Evolutionary conservation across 2,113 vertebrate species (phyloP), one percentile per base, ranked within the genome.

Genomic region (Fulica atra): DNA sequence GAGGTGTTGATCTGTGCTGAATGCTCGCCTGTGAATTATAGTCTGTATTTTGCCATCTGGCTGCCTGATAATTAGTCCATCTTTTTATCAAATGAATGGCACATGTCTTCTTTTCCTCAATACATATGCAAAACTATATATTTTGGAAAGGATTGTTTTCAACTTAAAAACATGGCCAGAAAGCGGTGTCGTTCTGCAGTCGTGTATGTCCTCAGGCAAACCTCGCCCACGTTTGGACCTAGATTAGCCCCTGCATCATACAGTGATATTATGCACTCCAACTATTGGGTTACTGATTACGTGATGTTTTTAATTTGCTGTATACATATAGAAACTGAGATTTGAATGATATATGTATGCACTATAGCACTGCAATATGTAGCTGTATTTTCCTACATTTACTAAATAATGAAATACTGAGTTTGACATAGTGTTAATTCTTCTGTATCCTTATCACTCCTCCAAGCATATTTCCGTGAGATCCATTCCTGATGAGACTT

Each of bases 1-100:
- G 88, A 95, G 93, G 83, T 92, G 93, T 92, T 92, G 86, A 92
- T 94, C 86, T 95, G 46, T 88, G 93, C 81, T 95, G 86, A 96
- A 94, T 70, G 84, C 80, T 93, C 3, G 71, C 89, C 81, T 95
- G 70, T 88, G 92, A 95, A 95, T 95, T 97, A 87, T 73, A 70
- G 68, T 92, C 64, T 92, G 68, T 79, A 56, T 93, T 94, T 96
- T 95, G 65, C 93, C 96, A 97, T 96, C 93, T 94, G 95, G 79
- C 33, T 82, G 57, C 89, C 77, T 94, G 77, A 93, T 96, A 95
- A 97, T 96, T 94, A 94, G 84, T 92, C 72, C 90, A 85, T 92
- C 73, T 92, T 93, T 82, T 82, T 61, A 76, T 85, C 80, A 81
- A 91, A 89, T 88, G 80, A 92, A 93, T 86, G 76, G 53, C 82